phyloP scores from a whole-genome alignment of 2,797 vertebrate genomes.

The Parauchenoglanis punctatus region DNA sequence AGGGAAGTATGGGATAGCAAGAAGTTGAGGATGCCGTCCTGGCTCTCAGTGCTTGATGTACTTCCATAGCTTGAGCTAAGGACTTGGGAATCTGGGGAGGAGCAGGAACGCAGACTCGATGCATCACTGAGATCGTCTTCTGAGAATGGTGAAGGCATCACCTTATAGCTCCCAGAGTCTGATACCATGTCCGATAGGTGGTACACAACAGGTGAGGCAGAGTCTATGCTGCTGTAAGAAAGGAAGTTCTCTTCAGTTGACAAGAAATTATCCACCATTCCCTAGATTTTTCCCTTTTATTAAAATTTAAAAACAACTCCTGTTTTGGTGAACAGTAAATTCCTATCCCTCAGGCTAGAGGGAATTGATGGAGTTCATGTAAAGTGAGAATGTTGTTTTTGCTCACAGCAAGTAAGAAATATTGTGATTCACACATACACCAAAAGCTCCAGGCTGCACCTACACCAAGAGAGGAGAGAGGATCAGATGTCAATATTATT shows the following conservation, averaged over 20 bases:
- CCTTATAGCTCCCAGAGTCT: conserved; percentile 80
- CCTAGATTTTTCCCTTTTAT: conserved; percentile 37
- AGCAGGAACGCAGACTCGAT: conserved; percentile 90
- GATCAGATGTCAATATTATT: conserved; percentile 11
- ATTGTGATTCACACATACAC: conserved; percentile 17
- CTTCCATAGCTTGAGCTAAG: conserved; percentile 88
- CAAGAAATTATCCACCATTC: conserved; percentile 95
- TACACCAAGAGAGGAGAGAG: conserved; percentile 31
- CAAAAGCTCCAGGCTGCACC: conserved; percentile 27
- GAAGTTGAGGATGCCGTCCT: conserved; percentile 90
- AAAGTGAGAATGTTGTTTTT: conserved; percentile 9
- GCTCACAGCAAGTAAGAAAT: conserved; percentile 14
- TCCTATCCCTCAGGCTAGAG: conserved; percentile 35
- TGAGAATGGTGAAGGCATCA: conserved; percentile 86
- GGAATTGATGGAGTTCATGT: conserved; percentile 20
- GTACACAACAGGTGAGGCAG: conserved; percentile 70
- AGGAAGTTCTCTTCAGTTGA: conserved; percentile 89
- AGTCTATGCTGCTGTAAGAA: conserved; percentile 64
- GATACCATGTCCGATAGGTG: conserved; percentile 82
- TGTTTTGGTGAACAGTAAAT: conserved; percentile 52
- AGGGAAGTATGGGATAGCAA: conserved; percentile 87
- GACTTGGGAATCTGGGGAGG: conserved; percentile 87
- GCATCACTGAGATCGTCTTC: conserved; percentile 89
- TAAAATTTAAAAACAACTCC: conserved; percentile 45
- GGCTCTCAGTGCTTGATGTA: conserved; percentile 79